phyloP scores from a whole-genome alignment of 2,113 vertebrate species.

The Oryzias woworae region DNA sequence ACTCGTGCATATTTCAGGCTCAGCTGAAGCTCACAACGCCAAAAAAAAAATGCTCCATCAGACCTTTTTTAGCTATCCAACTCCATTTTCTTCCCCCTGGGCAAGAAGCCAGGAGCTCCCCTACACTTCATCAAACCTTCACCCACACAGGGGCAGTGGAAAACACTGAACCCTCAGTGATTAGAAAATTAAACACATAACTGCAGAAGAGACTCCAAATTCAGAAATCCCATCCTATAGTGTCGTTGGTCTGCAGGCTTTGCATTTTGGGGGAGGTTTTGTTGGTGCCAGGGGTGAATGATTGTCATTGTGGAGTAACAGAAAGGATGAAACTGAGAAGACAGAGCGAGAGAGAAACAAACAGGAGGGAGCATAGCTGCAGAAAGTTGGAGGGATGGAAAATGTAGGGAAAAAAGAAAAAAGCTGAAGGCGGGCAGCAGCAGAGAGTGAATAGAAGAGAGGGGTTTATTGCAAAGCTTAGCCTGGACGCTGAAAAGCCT shows the following conservation, averaged over 20 bases:
- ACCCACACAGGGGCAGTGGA: conserved; percentile 49
- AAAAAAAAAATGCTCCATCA: conserved; percentile 39
- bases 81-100: conserved; percentile 33
- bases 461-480: conserved; percentile 19
- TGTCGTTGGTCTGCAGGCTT: conserved; percentile 47
- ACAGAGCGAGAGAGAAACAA: conserved; percentile 18
- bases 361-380: conserved; percentile 20
- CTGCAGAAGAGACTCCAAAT: conserved; percentile 23
- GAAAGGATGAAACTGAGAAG: conserved; percentile 60
- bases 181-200: conserved; percentile 28
- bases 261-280: conserved; percentile 53
- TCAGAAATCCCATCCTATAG: conserved; percentile 47
- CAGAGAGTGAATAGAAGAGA: conserved; percentile 23
- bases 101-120: conserved; percentile 46
- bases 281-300: conserved; percentile 57
- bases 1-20: conserved; percentile 47
- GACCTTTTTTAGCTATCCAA: conserved; percentile 48
- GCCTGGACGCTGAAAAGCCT: conserved; percentile 43
- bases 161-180: conserved; percentile 62
- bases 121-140: conserved; percentile 31
- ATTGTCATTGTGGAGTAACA: conserved; percentile 56
- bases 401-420: conserved; percentile 3
- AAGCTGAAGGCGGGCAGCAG: conserved; percentile 12
- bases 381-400: neutral
- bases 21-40: conserved; percentile 11